Percentiles rank a stretch among this genome's conserved stretches.
phyloP scores from a whole-genome alignment of 2,888 invertebrate species.

The Deilephila elpenor region DNA sequence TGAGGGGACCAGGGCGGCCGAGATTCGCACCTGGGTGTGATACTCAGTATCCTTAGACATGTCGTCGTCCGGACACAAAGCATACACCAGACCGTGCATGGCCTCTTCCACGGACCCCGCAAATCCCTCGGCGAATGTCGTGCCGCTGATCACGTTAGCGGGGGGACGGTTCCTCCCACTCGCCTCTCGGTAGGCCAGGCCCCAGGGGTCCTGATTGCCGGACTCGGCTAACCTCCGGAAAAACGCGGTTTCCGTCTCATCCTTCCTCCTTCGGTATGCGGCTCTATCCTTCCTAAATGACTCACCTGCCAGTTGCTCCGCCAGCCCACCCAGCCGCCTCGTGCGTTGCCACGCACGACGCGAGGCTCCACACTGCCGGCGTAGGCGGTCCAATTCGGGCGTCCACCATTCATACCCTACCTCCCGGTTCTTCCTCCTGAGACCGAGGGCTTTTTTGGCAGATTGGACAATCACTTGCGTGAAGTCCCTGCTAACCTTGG shows the following conservation, averaged over 20 bases:
- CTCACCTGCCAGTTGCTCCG: neutral
- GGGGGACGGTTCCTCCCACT: conserved; percentile 40
- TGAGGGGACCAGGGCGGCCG: conserved; percentile 38
- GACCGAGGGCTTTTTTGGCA: neutral
- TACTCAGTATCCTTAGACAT: conserved; percentile 33
- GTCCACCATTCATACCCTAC: conserved; percentile 37
- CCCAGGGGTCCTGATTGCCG: conserved; percentile 42
- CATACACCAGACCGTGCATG: conserved; percentile 36
- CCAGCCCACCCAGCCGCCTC: neutral
- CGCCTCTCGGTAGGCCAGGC: conserved; percentile 41
- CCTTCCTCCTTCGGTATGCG: conserved; percentile 12
- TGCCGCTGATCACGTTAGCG: conserved; percentile 35
- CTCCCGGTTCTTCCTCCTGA: conserved; percentile 8
- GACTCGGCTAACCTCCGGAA: conserved; percentile 30
- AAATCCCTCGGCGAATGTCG: conserved; percentile 28
- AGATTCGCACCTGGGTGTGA: conserved; percentile 39
- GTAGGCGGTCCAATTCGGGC: conserved; percentile 17
- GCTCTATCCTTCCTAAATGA: neutral
- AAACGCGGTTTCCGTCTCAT: neutral
- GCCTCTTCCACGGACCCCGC: conserved; percentile 34
- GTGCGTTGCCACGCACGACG: conserved; percentile 28
- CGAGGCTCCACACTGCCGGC: neutral
- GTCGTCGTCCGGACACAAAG: conserved; percentile 51
- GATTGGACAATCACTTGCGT: neutral
- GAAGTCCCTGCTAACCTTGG: neutral